Evolutionary conservation across 2,888 invertebrate species (phyloP).

Genomic region (Koerneria pararmatus): DNA sequence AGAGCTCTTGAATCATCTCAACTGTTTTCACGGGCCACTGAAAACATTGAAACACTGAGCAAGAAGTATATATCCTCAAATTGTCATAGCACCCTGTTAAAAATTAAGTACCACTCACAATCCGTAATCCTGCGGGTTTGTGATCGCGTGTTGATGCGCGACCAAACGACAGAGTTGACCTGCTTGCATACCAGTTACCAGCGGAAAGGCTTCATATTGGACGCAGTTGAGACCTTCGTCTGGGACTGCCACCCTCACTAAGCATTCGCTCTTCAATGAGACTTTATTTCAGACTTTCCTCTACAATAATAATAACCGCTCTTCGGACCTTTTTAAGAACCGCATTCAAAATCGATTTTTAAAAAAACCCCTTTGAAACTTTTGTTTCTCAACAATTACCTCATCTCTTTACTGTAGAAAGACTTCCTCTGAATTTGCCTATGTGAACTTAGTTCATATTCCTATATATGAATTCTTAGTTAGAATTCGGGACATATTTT

Average conservation of each 20-base stretch:
- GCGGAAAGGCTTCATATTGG: constrained; percentile 68
- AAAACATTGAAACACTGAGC: too few relatives aligned
- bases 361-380: too few relatives aligned
- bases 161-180: constrained; percentile 83
- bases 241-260: constrained; percentile 82
- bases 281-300: too few relatives aligned
- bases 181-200: constrained; percentile 74
- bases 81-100: too few relatives aligned
- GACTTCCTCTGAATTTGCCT: not conserved
- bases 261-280: constrained; percentile 18
- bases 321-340: too few relatives aligned
- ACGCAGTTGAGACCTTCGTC: constrained; percentile 89
- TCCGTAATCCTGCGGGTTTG: constrained; percentile 92
- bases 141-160: constrained; percentile 88
- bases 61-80: too few relatives aligned
- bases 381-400: too few relatives aligned
- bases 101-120: constrained; percentile 67
- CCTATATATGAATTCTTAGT: not conserved
- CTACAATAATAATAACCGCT: too few relatives aligned
- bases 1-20: too few relatives aligned
- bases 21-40: too few relatives aligned
- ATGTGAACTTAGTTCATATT: not conserved
- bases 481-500: too few relatives aligned
- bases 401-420: not conserved
- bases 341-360: too few relatives aligned